Base-by-base conservation (phyloP, 2,888 invertebrate species). In the Drepanosiphum platanoidis region DNA sequence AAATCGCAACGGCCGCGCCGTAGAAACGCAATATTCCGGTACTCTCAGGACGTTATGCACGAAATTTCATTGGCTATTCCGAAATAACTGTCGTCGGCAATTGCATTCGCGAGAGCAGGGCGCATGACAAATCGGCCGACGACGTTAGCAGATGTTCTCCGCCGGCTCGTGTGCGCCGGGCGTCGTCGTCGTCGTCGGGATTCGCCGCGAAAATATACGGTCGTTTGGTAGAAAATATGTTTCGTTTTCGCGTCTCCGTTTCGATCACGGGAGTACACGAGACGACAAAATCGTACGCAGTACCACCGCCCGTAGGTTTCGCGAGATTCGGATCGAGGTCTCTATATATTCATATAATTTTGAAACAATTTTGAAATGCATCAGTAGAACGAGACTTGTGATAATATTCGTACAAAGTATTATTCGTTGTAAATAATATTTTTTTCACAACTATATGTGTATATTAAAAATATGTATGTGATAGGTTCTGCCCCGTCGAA, bases 11-110 rank as follows among this genome's bases (percentile, higher is more conserved):
- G 83, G 75, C 83, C 75, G 42, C 61, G 78, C 42, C 2, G 66
- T 79, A 52, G 80, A 34, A 70, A 80, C 80, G 52, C 58, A 71
- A 84, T 77, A 75, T 77, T 70, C 77, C 58, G 84, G 70, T 81
- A 81, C 68, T 80, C 80, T 80, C 80, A 27, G 68, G 70, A 80
- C 68, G 72, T 72, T 82, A 83, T 75, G 83, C 75, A 66, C 75
- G 39, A 84, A 64, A 68, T 84, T 58, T 84, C 77, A 68, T 84
- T 58, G 84, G 84, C 84, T 34, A 66, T 83, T 74, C 83, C 34
- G 77, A 22, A 84, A 84, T 77, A 84, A 84, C 75, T 58, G 84
- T 68, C 75, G 77, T 39, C 18, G 75, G 77, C 84, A 84, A 84
- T 75, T 75, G 74, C 46, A 46, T 66, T 66, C 30, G 77, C 34